These are phyloP conservation scores for Ctenopoma multispine DNA, from an alignment of 2,797 vertebrate species.

Conservation along the genomic window DNA sequence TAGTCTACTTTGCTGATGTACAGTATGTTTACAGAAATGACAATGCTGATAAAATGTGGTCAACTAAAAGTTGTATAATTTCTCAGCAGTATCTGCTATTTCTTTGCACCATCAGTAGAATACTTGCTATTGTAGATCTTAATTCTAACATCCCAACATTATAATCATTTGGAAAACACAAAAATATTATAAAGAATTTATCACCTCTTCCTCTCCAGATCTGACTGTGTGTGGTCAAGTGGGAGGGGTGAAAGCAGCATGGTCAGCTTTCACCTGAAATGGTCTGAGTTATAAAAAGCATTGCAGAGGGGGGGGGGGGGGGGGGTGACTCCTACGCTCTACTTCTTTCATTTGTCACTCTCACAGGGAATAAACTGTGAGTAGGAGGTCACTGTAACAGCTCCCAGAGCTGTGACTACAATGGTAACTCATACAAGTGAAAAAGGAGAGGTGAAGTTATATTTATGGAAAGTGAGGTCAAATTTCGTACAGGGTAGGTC, in stretches of 20 bases:
- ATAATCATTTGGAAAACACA: background rate
- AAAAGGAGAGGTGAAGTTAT: background rate
- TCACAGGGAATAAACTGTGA: conserved; percentile 23
- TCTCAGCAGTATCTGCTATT: too few relatives aligned
- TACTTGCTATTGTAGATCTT: background rate
- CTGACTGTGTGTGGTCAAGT: conserved; percentile 1
- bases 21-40: background rate
- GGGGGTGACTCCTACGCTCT: conserved; percentile 20
- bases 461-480: conserved; percentile 9
- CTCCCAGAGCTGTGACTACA: conserved; percentile 22
- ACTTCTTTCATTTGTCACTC: conserved; percentile 42
- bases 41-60: conserved; percentile 6
- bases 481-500: background rate
- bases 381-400: conserved; percentile 36
- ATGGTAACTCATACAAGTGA: background rate
- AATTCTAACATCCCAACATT: background rate
- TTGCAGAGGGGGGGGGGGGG: too few relatives aligned
- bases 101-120: background rate
- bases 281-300: conserved; percentile 19
- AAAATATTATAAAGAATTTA: conserved; percentile 13
- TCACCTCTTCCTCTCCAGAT: background rate
- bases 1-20: background rate
- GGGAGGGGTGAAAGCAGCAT: conserved; percentile 1
- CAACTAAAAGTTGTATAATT: background rate
- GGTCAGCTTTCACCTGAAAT: conserved; percentile 41